Evolutionary conservation across 2,888 invertebrate genomes (phyloP).

Genomic region (Drosophila prolongata): DNA sequence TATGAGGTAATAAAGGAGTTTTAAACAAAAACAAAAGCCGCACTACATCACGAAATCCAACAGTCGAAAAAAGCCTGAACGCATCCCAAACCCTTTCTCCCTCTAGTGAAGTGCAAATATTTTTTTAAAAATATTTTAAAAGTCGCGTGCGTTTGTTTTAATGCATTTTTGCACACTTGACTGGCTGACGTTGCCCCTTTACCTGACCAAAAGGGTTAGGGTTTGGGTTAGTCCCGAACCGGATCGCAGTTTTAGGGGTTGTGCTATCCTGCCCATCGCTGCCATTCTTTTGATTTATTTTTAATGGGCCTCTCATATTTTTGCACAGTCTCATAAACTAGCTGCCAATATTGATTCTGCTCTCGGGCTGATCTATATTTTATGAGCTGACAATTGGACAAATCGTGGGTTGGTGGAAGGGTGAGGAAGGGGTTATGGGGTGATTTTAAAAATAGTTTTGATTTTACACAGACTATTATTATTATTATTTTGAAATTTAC

Average conservation of each 20-base stretch:
- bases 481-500: background rate
- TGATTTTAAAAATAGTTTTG: constrained; percentile 3
- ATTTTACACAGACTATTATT: background rate
- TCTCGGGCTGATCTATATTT: constrained; percentile 60
- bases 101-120: constrained; percentile 57
- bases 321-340: constrained; percentile 69
- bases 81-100: constrained; percentile 6
- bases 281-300: constrained; percentile 73
- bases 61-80: background rate
- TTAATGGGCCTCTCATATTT: constrained; percentile 68
- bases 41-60: constrained; percentile 23
- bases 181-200: constrained; percentile 52
- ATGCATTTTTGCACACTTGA: constrained; percentile 79
- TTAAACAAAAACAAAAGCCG: constrained; percentile 67
- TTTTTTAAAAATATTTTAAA: constrained; percentile 43
- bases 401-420: constrained; percentile 51
- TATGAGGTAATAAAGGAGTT: constrained; percentile 74
- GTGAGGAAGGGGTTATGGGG: constrained; percentile 11
- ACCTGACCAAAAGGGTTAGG: constrained; percentile 17
- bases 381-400: constrained; percentile 78
- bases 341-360: constrained; percentile 51
- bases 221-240: constrained; percentile 22
- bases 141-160: constrained; percentile 70
- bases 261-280: constrained; percentile 21
- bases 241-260: constrained; percentile 22